Percentiles rank a stretch among this genome's conserved stretches.
These are phyloP conservation scores for Lasioglossum marginatum DNA, from an alignment of 2,888 invertebrate species.

Conservation along the genomic window DNA sequence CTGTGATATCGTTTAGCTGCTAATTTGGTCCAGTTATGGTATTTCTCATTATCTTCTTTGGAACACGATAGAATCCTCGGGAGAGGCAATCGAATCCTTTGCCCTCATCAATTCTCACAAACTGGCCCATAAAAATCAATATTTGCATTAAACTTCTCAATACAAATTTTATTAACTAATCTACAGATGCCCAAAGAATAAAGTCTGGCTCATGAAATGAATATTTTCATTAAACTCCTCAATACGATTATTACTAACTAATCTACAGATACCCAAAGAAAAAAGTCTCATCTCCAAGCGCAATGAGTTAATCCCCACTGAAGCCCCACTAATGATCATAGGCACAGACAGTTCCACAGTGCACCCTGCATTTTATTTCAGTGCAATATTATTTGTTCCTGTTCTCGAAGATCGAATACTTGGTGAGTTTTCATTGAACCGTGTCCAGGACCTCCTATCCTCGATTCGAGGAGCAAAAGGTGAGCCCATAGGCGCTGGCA, in stretches of 20 bases:
- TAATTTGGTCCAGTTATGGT: not conserved
- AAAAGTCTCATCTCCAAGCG: no score
- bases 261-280: no score
- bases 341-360: not conserved
- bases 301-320: not conserved
- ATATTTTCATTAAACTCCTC: no score
- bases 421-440: constrained; percentile 23
- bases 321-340: not conserved
- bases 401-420: constrained; percentile 33
- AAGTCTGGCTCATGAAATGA: no score
- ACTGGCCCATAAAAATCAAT: not conserved
- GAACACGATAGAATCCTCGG: not conserved
- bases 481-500: not conserved
- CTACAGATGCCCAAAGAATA: no score
- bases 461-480: constrained; percentile 43
- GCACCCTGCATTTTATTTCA: constrained; percentile 49
- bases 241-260: no score
- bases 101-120: not conserved
- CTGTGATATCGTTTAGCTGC: not conserved
- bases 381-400: constrained; percentile 49
- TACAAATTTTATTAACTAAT: no score
- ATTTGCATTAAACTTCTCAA: not conserved
- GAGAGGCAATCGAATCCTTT: not conserved
- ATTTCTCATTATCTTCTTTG: not conserved
- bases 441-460: constrained; percentile 4